Percentiles rank a stretch among this genome's conserved stretches.
phyloP scores from a whole-genome alignment of 2,113 vertebrate genomes.

The Delphinapterus leucas region DNA sequence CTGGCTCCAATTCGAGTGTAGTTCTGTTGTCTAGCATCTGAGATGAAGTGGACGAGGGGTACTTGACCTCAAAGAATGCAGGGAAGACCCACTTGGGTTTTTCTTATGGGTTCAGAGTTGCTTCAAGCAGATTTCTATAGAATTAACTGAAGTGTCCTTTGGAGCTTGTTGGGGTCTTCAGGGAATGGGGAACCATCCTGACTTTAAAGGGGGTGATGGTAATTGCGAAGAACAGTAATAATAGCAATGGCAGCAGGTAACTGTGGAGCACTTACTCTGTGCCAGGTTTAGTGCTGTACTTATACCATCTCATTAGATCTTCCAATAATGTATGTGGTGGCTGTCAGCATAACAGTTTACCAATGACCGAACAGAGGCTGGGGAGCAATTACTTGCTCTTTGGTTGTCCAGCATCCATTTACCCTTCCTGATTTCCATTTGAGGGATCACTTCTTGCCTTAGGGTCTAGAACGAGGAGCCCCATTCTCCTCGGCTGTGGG shows the following conservation, averaged over 20 bases:
- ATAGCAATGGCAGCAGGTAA: neutral
- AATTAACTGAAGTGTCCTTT: neutral
- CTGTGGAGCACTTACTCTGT: neutral
- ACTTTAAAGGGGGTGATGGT: neutral
- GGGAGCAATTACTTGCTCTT: neutral
- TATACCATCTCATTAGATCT: neutral
- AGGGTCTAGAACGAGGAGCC: neutral
- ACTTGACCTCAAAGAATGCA: neutral
- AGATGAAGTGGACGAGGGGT: neutral
- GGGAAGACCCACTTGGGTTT: neutral
- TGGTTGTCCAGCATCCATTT: neutral
- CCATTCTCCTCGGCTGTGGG: neutral
- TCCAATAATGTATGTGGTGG: neutral
- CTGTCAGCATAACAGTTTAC: neutral
- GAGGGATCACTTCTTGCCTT: neutral
- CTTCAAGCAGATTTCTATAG: neutral
- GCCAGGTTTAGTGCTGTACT: neutral
- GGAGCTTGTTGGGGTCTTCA: neutral
- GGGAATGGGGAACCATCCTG: neutral
- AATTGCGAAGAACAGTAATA: neutral
- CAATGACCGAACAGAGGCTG: neutral
- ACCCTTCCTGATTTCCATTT: neutral
- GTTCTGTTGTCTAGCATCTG: neutral
- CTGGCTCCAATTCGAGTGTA: neutral
- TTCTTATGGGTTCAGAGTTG: neutral